A percentile compares a stretch with the other conserved stretches of the same genome.
Conservation (phyloP, 2,113 vertebrate species). For the Corythoichthys haematopterus region DNA sequence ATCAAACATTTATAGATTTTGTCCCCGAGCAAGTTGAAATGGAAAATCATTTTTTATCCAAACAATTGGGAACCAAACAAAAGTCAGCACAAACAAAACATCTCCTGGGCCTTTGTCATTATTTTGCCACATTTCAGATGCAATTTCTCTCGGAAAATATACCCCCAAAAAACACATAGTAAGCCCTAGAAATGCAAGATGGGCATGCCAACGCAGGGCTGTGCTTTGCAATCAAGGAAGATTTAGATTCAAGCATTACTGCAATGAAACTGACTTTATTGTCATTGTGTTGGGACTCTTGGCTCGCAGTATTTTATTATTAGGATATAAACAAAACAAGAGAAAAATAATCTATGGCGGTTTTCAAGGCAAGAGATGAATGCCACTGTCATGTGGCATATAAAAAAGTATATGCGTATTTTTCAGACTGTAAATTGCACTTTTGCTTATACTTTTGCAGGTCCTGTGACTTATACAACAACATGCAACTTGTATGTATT, state of each 20-base stretch:
- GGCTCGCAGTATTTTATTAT: neutral
- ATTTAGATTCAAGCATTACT: neutral
- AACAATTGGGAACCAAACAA: neutral
- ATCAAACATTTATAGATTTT: neutral
- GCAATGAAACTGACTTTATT: neutral
- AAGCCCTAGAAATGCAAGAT: neutral
- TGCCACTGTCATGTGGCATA: too few species aligned
- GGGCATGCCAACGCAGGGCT: neutral
- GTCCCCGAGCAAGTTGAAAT: neutral
- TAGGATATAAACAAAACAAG: neutral
- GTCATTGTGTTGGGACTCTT: neutral
- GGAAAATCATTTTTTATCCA: neutral
- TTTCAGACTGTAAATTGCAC: too few species aligned
- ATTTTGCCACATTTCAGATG: conserved; percentile 22
- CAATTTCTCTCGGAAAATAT: neutral
- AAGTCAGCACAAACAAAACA: neutral
- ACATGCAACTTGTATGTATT: too few species aligned
- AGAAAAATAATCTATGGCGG: neutral
- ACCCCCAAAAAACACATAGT: neutral
- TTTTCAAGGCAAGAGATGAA: too few species aligned
- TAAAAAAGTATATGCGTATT: too few species aligned
- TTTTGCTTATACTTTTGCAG: too few species aligned
- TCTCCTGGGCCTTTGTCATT: conserved; percentile 2
- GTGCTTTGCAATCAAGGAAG: neutral
- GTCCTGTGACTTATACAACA: too few species aligned